Evolutionary conservation across 2,797 vertebrate species (phyloP).

Genomic region (Hafferia zeledoni): DNA sequence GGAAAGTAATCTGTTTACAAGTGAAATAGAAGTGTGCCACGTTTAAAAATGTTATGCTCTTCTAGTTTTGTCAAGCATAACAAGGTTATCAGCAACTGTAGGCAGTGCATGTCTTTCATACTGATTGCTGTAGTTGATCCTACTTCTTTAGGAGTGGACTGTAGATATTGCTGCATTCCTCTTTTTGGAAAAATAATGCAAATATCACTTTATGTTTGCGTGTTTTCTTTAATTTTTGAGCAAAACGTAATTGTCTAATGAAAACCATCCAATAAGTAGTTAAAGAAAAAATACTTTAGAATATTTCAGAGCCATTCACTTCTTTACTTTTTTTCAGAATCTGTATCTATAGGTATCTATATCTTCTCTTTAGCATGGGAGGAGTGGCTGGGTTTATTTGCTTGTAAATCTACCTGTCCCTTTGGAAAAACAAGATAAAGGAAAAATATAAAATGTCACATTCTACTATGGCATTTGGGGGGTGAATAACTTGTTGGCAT

Average conservation of each 20-base stretch:
- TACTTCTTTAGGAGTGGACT: not conserved
- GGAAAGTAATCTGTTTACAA: not conserved
- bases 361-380: not conserved
- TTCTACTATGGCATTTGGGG: not conserved
- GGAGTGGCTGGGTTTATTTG: accelerated
- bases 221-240: not conserved
- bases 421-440: not conserved
- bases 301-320: not conserved
- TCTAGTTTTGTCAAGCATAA: not conserved
- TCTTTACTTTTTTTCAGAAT: not conserved
- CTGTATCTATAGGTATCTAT: not conserved
- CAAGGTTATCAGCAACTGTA: not conserved
- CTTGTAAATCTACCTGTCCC: not conserved
- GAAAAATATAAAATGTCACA: not conserved
- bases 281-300: not conserved
- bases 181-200: not conserved
- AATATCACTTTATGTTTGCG: not conserved
- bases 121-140: not conserved
- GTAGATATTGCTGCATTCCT: not conserved
- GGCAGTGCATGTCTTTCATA: not conserved
- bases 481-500: not conserved
- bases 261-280: not conserved
- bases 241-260: not conserved
- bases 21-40: not conserved
- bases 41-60: not conserved